Evolutionary conservation across 2,797 vertebrate species (phyloP).

Genomic region (Alfaro cultratus): DNA sequence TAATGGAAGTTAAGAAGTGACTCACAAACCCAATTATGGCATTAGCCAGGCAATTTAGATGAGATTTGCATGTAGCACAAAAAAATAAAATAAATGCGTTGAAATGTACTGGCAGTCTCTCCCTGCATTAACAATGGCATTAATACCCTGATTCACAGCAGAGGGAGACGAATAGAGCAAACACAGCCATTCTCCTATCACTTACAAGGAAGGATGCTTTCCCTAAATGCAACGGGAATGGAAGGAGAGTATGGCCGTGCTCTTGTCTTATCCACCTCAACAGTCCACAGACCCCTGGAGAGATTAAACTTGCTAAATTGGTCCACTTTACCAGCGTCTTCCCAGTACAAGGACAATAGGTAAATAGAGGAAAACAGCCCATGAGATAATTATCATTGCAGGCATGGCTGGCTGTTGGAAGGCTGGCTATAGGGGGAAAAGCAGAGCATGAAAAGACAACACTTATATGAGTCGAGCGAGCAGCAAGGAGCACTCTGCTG

Average conservation of each 20-base stretch:
- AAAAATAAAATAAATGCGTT: conserved; percentile 59
- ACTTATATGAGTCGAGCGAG: conserved; percentile 10
- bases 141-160: conserved; percentile 70
- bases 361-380: conserved; percentile 49
- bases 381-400: conserved; percentile 56
- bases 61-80: conserved; percentile 82
- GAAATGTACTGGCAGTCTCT: conserved; percentile 87
- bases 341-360: conserved; percentile 48
- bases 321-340: conserved; percentile 45
- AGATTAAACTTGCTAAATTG: conserved; percentile 77
- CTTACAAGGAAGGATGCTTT: conserved; percentile 73
- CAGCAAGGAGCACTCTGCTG: conserved; percentile 43
- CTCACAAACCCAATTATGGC: conserved; percentile 90
- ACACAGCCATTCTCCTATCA: conserved; percentile 80
- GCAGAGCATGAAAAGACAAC: background rate
- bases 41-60: conserved; percentile 84
- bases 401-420: conserved; percentile 39
- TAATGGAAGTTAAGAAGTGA: conserved; percentile 83
- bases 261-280: conserved; percentile 65
- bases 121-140: conserved; percentile 77
- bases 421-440: conserved; percentile 40
- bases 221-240: conserved; percentile 69
- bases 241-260: conserved; percentile 65
- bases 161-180: conserved; percentile 71
- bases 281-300: conserved; percentile 75